Base-by-base conservation (phyloP, 1,140 invertebrate species). In the Drosophila suzukii region DNA sequence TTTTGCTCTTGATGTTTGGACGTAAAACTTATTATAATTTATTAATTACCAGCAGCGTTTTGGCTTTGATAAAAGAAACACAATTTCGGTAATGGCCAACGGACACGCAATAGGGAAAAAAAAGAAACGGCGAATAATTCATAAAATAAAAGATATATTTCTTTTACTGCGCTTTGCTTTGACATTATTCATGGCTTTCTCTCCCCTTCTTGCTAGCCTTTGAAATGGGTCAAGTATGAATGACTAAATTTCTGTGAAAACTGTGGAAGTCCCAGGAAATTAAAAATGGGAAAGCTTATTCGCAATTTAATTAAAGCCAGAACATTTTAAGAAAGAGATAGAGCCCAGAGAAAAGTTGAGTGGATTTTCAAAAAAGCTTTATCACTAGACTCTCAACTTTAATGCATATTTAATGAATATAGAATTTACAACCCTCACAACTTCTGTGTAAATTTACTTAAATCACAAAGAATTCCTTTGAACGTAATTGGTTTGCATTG, bases 161-260 rank as follows among this genome's bases (percentile, higher is more conserved):
- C 61, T 38, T 68, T 43, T 44, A 39, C 13, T 46, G 46, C 44
- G 47, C 53, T 58, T 78, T 66, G 41, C 60, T 76, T 67, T 84
- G 81, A 80, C 81, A 84, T 76, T 84, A 84, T 81, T 85, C 70
- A 78, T 70, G 51, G 32, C 57, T 74, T 62, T 62, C 70, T 55
- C 57, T 38, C 1, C 7, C 13, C 24, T 27, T 41, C 30, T 46
- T 38, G 10, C 10, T 38, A 39, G 51, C 71, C 47, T 68, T 63
- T 36, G 55, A 84, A 83, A 67, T 78, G 75, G 83, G 83, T 85
- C 82, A 85, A 85, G 78, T 70, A 63, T 81, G 53, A 81, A 70
- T 67, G 55, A 76, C 57, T 75, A 67, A 57, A 47, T 75, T 60
- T 71, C 49, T 56, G 65, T 38, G 43, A 15, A 46, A 79, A 82